phyloP scores from a whole-genome alignment of 2,888 invertebrate species.

The Brachynemurus nebulosus region DNA sequence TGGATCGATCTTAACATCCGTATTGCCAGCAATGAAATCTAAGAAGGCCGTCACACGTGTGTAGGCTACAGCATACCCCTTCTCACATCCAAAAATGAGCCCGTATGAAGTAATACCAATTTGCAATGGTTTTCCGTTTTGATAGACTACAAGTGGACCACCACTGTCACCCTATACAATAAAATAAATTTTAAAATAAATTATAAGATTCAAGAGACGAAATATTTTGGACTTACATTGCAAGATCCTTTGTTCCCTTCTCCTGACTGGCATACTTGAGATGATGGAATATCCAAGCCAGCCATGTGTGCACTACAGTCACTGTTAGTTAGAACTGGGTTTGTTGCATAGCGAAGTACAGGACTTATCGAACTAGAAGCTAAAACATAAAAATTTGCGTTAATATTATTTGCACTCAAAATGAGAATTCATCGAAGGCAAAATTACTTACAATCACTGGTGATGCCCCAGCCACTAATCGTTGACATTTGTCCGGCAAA shows the following conservation, averaged over 20 bases:
- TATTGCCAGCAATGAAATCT: slow-evolving; percentile 18
- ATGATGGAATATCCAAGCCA: neutral
- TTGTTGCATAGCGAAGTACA: neutral
- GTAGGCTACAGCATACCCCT: slow-evolving; percentile 20
- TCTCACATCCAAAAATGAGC: slow-evolving; percentile 19
- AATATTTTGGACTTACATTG: slow-evolving; percentile 27
- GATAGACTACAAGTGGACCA: slow-evolving; percentile 19
- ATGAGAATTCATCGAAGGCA: no score
- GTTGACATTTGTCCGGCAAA: neutral
- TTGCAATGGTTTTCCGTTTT: slow-evolving; percentile 14
- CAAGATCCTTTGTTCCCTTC: slow-evolving; percentile 7
- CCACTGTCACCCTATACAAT: slow-evolving; percentile 23
- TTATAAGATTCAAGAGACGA: no score
- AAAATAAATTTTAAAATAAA: no score
- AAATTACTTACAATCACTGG: neutral
- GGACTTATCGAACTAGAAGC: neutral
- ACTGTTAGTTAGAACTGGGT: neutral
- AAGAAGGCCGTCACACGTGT: slow-evolving; percentile 20
- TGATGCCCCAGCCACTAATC: slow-evolving; percentile 8
- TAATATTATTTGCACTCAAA: no score
- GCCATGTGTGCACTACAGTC: neutral
- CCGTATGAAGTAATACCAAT: slow-evolving; percentile 23
- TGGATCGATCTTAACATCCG: slow-evolving; percentile 7
- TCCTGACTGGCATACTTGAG: neutral
- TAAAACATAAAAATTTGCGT: no score